Evolutionary conservation across 1,140 invertebrate species (phyloP), one percentile per base, ranked within the genome.

Genomic region (Pectinophora gossypiella): DNA sequence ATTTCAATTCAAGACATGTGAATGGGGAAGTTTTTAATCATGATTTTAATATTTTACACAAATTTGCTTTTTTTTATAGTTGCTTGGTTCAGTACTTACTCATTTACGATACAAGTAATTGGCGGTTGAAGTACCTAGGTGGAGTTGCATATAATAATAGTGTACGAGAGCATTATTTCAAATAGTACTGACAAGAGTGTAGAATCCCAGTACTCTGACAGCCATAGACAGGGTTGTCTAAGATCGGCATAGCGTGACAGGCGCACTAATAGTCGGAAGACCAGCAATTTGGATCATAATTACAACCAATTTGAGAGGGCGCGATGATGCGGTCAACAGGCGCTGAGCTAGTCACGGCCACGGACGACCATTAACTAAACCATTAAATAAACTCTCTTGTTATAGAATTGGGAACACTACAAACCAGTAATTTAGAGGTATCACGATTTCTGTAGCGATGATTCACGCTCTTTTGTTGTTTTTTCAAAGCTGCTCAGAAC

Each of bases 291-390:
- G 53, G 50, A 54, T 36, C 35, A 56, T 56, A 58, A 61, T 59
- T 61, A 48, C 45, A 51, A 35, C 54, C 51, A 56, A 65, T 65
- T 61, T 56, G 53, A 51, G 36, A 16, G 46, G 48, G 23, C 50
- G 52, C 40, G 38, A 46, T 55, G 47, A 56, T 42, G 38, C 23
- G 19, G 7, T 5, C 15, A 19, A 7, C 13, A 3, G 19, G 5
- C 7, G 43, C 3, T 19, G 45, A n/a, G 5, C 48, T 16, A 27
- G 15, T 43, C 48, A 51, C 21, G 54, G 48, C 45, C 49, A 36
- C 27, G 20, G 35, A 16, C 36, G 15, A n/a, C n/a, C n/a, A n/a
- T n/a, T n/a, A n/a, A 32, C 27, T 32, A n/a, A 12, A 32, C n/a
- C n/a, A 32, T 40, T 40, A 40, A 40, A 6, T 15, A 15, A 27